Evolutionary conservation across 2,113 vertebrate genomes (phyloP), one percentile per base, ranked within the genome.

Genomic region (Nerophis ophidion): DNA sequence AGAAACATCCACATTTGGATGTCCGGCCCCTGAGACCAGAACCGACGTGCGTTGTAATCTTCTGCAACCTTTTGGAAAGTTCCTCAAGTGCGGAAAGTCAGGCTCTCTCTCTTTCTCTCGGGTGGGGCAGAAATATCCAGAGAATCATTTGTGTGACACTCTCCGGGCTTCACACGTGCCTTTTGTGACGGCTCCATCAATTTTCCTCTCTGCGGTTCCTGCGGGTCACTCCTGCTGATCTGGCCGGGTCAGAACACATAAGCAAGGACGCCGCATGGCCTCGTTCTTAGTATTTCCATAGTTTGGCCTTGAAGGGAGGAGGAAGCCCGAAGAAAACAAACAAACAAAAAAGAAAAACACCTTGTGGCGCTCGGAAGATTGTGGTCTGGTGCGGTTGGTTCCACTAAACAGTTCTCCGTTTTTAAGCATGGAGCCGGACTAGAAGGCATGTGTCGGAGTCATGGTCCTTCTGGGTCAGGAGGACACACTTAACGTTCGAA

Each of bases 231-330:
- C 47, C 14, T 58, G 14, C 71, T 71, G 74, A 60, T 79, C 72
- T 73, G 63, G 81, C 81, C 79, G 84, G 85, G 85, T 85, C 86
- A 86, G 70, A 75, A 71, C 83, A 84, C 82, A 83, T n/a, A 53
- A 8, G 13, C 79, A 82, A 78, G 74, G 72, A 70, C 69, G 40
- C 55, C 35, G 57, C 65, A 74, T 60, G 63, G 72, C 82, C 83
- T 70, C 81, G 83, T 83, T 79, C 81, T 84, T 77, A 83, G 73
- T 70, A 71, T 87, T 75, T 85, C 71, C 68, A 67, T 64, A 62
- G 66, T 57, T 52, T 59, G 81, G 75, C 77, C 81, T 79, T 67
- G 75, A 63, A 77, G 71, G 61, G n/a, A n/a, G n/a, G n/a, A n/a
- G n/a, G n/a, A n/a, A n/a, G n/a, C n/a, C n/a, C n/a, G n/a, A n/a